Evolutionary conservation across 2,888 invertebrate genomes (phyloP).

Genomic region (Cantharis rustica): DNA sequence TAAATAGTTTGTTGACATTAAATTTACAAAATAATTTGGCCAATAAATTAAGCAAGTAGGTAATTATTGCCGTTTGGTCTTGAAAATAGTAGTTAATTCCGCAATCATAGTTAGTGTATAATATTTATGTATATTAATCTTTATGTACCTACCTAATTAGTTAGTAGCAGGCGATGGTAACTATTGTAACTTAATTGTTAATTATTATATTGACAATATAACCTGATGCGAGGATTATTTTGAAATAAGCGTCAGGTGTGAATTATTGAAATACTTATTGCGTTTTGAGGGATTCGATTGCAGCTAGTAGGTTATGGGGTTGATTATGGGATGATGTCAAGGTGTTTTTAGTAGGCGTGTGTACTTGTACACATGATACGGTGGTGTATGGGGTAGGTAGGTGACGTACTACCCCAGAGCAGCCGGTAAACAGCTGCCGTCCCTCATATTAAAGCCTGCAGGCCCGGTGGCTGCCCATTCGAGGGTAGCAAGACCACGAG

Average conservation of each 20-base stretch:
- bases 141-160: not conserved
- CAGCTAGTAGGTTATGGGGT: slow-evolving; percentile 41
- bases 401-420: slow-evolving; percentile 46
- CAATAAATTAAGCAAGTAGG: not conserved
- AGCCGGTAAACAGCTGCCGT: slow-evolving; percentile 48
- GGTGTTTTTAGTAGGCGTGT: slow-evolving; percentile 35
- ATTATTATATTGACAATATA: no score
- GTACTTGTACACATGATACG: slow-evolving; percentile 35
- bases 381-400: slow-evolving; percentile 31
- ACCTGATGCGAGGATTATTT: no score
- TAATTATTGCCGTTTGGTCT: not conserved
- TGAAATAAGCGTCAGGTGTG: not conserved
- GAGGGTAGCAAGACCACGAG: slow-evolving; percentile 51
- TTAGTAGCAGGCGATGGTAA: not conserved
- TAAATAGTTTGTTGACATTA: not conserved
- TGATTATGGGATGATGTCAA: slow-evolving; percentile 35
- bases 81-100: not conserved
- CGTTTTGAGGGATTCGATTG: not conserved
- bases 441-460: slow-evolving; percentile 53
- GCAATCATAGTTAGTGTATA: no score
- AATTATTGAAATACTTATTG: not conserved
- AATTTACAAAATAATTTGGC: not conserved
- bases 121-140: no score
- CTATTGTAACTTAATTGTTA: no score
- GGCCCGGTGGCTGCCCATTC: slow-evolving; percentile 51